Evolutionary conservation across 2,888 invertebrate genomes (phyloP).

Genomic region (Catocala nupta): DNA sequence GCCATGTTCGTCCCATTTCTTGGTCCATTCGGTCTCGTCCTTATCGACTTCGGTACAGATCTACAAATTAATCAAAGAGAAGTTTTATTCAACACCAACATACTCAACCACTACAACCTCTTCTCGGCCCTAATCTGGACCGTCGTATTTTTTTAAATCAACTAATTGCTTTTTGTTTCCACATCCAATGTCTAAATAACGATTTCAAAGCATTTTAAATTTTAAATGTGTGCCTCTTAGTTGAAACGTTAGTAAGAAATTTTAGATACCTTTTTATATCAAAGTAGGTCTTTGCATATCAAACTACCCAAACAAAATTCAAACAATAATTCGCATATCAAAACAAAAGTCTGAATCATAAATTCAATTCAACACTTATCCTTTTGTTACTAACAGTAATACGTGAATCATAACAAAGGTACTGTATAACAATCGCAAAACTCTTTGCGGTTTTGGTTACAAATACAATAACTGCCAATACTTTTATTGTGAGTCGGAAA

Average conservation of each 20-base stretch:
- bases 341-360: not conserved
- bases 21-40: slow-evolving; percentile 92
- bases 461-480: not conserved
- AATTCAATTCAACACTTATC: not conserved
- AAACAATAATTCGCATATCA: not conserved
- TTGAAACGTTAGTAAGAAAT: too few species aligned
- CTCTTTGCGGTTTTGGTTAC: slow-evolving; percentile 8
- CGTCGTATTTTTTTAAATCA: too few species aligned
- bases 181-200: too few species aligned
- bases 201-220: too few species aligned
- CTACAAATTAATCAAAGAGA: slow-evolving; percentile 69
- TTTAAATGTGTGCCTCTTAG: too few species aligned
- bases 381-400: not conserved
- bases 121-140: too few species aligned
- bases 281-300: too few species aligned
- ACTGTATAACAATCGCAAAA: not conserved
- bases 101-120: too few species aligned
- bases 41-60: slow-evolving; percentile 93
- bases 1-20: slow-evolving; percentile 94
- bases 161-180: too few species aligned
- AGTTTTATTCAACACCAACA: too few species aligned
- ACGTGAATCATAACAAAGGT: not conserved
- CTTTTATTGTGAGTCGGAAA: not conserved
- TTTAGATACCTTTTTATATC: too few species aligned
- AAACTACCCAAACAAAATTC: too few species aligned